Evolutionary conservation across 2,888 invertebrate species (phyloP).

Genomic region (Drosophila falleni): DNA sequence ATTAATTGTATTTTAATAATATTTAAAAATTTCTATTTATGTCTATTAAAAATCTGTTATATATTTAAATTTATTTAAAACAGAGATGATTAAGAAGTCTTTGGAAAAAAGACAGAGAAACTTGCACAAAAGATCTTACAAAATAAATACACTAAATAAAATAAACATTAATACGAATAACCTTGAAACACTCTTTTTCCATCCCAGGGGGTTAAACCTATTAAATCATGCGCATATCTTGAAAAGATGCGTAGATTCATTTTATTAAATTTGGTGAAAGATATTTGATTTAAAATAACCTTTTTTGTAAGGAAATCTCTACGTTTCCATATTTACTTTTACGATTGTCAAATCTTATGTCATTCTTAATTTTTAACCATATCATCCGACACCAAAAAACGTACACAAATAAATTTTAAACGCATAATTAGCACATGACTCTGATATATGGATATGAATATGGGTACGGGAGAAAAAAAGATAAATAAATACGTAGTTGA

Average conservation of each 20-base stretch:
- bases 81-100: too few species aligned
- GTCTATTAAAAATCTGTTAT: too few species aligned
- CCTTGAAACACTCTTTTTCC: neutral
- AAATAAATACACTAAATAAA: neutral
- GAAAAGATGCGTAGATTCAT: neutral
- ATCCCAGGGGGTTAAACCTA: neutral
- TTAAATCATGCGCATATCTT: neutral
- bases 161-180: neutral
- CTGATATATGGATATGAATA: neutral
- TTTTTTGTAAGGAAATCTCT: too few species aligned
- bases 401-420: conserved; percentile 3
- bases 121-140: neutral
- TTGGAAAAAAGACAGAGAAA: too few species aligned
- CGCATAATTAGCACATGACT: conserved; percentile 22
- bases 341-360: neutral
- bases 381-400: conserved; percentile 3
- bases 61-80: too few species aligned
- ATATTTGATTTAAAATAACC: too few species aligned
- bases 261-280: neutral
- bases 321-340: too few species aligned
- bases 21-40: too few species aligned
- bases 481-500: conserved; percentile 9
- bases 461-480: neutral
- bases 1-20: too few species aligned
- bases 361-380: neutral